Evolutionary conservation across 1,140 invertebrate species (phyloP).

Genomic region (Pinna nobilis): DNA sequence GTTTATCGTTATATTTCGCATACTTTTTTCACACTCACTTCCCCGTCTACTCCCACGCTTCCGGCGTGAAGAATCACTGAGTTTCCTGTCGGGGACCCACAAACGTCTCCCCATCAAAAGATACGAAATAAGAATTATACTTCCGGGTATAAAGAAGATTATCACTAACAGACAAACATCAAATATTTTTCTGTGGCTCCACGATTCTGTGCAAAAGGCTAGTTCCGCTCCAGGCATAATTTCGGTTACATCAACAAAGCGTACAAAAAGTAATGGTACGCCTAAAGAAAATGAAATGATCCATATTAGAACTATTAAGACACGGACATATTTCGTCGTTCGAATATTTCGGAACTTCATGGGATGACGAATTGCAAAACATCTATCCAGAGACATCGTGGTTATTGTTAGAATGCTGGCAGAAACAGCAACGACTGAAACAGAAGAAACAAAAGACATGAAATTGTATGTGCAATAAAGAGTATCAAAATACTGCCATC

Average conservation of each 20-base stretch:
- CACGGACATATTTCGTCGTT: slow-evolving; percentile 77
- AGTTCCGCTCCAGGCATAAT: slow-evolving; percentile 44
- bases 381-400: slow-evolving; percentile 86
- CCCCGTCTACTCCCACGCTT: slow-evolving; percentile 19
- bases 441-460: not conserved
- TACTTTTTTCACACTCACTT: slow-evolving; percentile 31
- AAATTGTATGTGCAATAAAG: not conserved
- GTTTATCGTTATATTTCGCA: slow-evolving; percentile 80
- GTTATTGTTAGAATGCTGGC: slow-evolving; percentile 87
- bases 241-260: slow-evolving; percentile 51
- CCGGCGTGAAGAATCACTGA: slow-evolving; percentile 75
- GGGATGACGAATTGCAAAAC: slow-evolving; percentile 84
- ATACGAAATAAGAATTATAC: slow-evolving; percentile 82
- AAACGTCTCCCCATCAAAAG: slow-evolving; percentile 83
- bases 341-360: slow-evolving; percentile 81
- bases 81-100: slow-evolving; percentile 79
- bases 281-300: slow-evolving; percentile 81
- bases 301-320: slow-evolving; percentile 80
- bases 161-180: slow-evolving; percentile 82
- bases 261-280: slow-evolving; percentile 80
- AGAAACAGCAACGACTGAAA: slow-evolving; percentile 83
- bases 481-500: not conserved
- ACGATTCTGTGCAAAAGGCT: slow-evolving; percentile 78
- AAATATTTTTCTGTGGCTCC: slow-evolving; percentile 75
- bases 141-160: slow-evolving; percentile 83